These are phyloP conservation scores for Diuraphis noxia DNA, from an alignment of 1,140 invertebrate genomes.

Conservation along the genomic window DNA sequence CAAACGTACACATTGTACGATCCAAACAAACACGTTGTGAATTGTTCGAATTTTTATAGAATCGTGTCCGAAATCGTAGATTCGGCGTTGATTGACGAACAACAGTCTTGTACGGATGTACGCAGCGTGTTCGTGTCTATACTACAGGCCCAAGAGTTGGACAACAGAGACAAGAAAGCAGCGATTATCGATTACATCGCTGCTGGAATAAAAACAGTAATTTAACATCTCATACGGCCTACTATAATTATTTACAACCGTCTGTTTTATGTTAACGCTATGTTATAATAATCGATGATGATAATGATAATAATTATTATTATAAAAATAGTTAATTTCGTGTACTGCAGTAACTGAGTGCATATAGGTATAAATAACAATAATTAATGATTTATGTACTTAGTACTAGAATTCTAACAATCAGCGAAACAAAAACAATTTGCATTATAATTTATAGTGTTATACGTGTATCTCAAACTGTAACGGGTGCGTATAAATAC, in stretches of 20 bases:
- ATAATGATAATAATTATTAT: too few species aligned
- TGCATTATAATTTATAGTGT: not conserved
- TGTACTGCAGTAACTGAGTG: not conserved
- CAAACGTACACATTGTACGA: too few species aligned
- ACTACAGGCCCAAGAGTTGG: conserved; percentile 70
- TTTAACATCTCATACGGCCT: not conserved
- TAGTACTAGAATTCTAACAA: not conserved
- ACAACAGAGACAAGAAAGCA: conserved; percentile 79
- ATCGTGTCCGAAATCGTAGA: conserved; percentile 79
- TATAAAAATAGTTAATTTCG: not conserved
- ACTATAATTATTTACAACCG: not conserved
- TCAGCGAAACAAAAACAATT: not conserved
- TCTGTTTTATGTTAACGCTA: not conserved
- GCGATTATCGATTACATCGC: conserved; percentile 85
- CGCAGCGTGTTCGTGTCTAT: conserved; percentile 75
- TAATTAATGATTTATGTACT: too few species aligned
- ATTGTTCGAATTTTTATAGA: conserved; percentile 60
- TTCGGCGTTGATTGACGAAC: conserved; percentile 64
- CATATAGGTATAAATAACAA: not conserved
- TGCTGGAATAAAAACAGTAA: conserved; percentile 81
- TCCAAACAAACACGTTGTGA: conserved; percentile 57
- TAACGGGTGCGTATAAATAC: too few species aligned
- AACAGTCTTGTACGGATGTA: conserved; percentile 63
- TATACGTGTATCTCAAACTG: not conserved
- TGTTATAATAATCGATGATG: not conserved